Evolutionary conservation across 2,113 vertebrate species (phyloP), one percentile per base, ranked within the genome.

Genomic region (Charina bottae): DNA sequence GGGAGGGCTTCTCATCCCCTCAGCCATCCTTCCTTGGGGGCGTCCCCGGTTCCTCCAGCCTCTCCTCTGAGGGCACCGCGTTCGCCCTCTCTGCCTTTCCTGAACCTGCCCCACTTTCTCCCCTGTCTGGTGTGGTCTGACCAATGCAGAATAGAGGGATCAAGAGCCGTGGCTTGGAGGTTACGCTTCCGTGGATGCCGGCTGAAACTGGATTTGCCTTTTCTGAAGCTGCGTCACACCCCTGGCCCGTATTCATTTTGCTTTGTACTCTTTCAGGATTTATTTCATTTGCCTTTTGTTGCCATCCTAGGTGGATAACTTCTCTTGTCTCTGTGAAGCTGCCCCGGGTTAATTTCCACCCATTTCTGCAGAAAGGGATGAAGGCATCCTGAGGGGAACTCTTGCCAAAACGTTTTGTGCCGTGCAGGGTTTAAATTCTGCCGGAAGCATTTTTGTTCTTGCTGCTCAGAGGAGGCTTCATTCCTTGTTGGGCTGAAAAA

Each of bases 401-500:
- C 4, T 68, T 6, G 62, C 62, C 62, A 23, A 62, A 24, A 10
- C 60, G 10, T 28, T n/a, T 28, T 28, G 28, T n/a, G 64, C 28
- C 28, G 11, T 0, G 28, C 11, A 4, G 62, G 26, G 26, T 11
- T 64, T 1, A 11, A 13, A 15, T 68, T 68, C 62, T 68, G 64
- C 64, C 24, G 24, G 60, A 28, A 28, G 60, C 60, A 3, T 15
- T 55, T 53, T 15, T 11, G 90, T 53, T 93, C 94, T 92, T 88
- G 95, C 93, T 95, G 93, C 96, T 96, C 85, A 2, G 0, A 23
- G 55, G 94, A 88, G 94, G 96, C 95, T 95, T 91, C 94, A 90
- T 91, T 96, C 90, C 90, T 95, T 91, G 62, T 24, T 9, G 91
- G 89, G 94, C 93, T 89, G 84, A 94, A 96, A 95, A 93, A 85